Conservation (phyloP, 2,797 vertebrate species). For the Carapus acus region DNA sequence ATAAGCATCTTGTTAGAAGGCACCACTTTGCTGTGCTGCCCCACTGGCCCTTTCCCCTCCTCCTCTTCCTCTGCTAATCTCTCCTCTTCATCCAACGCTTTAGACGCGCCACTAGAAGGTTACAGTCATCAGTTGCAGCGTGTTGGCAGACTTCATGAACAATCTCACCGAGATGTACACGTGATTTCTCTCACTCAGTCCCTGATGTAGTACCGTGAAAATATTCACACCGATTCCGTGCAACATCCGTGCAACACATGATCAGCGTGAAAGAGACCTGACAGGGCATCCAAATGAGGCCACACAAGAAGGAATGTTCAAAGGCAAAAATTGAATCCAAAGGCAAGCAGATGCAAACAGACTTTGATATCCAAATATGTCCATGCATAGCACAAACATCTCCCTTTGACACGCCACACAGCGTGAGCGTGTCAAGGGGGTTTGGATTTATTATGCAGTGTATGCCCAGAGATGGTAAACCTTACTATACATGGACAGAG, state of each 20-base stretch:
- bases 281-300: slow-evolving; percentile 56
- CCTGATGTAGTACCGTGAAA: no score
- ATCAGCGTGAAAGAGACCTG: slow-evolving; percentile 46
- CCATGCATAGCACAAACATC: slow-evolving; percentile 61
- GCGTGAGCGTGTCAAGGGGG: slow-evolving; percentile 6
- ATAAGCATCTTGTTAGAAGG: slow-evolving; percentile 59
- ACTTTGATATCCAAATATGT: slow-evolving; percentile 68
- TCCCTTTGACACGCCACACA: slow-evolving; percentile 29
- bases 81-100: slow-evolving; percentile 16
- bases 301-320: slow-evolving; percentile 64
- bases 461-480: slow-evolving; percentile 37
- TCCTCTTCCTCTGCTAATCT: slow-evolving; percentile 1
- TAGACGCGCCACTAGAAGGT: slow-evolving; percentile 33
- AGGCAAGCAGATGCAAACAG: slow-evolving; percentile 51
- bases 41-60: slow-evolving; percentile 2
- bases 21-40: slow-evolving; percentile 32
- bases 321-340: slow-evolving; percentile 58
- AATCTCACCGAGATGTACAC: no score
- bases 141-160: slow-evolving; percentile 18
- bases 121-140: slow-evolving; percentile 29
- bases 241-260: slow-evolving; percentile 59
- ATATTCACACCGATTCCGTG: no score
- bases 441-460: slow-evolving; percentile 50
- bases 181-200: no score
- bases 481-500: slow-evolving; percentile 57